These are phyloP conservation scores for Trididemnum miniatum DNA, from an alignment of 23 tunicate species.

Conservation along the genomic window DNA sequence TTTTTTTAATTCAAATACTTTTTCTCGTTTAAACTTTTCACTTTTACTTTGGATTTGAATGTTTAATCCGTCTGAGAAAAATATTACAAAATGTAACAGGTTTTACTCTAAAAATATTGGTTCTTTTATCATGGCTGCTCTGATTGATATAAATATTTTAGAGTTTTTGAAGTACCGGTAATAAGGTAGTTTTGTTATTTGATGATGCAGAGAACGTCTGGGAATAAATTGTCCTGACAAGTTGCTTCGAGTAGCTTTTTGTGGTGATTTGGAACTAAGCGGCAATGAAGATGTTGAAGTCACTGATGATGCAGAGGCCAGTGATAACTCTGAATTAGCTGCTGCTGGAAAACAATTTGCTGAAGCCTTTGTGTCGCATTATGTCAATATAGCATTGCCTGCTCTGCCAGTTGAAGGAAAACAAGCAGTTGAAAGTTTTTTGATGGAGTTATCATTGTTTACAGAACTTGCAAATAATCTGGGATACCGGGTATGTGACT, in stretches of 20 bases:
- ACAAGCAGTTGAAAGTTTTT: slow-evolving; percentile 20
- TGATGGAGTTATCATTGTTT: slow-evolving; percentile 17
- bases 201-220: slow-evolving; percentile 41
- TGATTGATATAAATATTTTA: no score
- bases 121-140: no score
- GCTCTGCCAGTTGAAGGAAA: slow-evolving; percentile 8
- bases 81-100: no score
- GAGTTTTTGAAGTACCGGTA: no score
- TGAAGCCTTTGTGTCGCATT: slow-evolving; percentile 34
- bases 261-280: slow-evolving; percentile 25
- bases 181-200: no score
- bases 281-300: background rate
- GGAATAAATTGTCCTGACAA: slow-evolving; percentile 47
- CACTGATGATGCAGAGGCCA: background rate
- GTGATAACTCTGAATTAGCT: slow-evolving; percentile 32
- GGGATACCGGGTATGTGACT: slow-evolving; percentile 50
- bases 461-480: slow-evolving; percentile 67
- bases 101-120: no score
- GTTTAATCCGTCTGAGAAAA: no score
- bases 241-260: slow-evolving; percentile 41
- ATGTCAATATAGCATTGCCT: slow-evolving; percentile 36
- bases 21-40: no score
- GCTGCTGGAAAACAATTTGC: slow-evolving; percentile 37
- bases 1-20: no score
- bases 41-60: no score